Evolutionary conservation across 2,113 vertebrate species (phyloP), one percentile per base, ranked within the genome.

Genomic region (Vulpes vulpes): DNA sequence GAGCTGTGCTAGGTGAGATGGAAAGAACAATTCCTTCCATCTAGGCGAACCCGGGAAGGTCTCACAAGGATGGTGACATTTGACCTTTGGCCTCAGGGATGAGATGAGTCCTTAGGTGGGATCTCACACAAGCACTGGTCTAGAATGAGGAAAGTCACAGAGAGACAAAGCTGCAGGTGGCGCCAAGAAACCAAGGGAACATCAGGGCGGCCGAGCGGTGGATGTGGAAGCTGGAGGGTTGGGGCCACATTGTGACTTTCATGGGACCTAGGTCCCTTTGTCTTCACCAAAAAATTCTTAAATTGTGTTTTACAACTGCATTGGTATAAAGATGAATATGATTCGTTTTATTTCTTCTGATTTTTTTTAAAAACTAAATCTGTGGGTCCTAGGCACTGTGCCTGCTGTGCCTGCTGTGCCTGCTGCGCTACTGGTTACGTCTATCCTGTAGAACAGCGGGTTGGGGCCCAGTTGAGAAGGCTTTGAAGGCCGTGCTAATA

Each of bases 351-450:
- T 83, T 51, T 82, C 35, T 78, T 80, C 27, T 35, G 49, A 62
- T 88, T 81, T 93, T 93, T 89, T 38, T 88, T 82, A 43, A 16
- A 95, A 78, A 64, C 17, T 2, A 64, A 96, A 91, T 65, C 78
- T 64, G 38, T 19, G 22, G 51, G 60, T 30, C 74, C 27, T 19
- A 5, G 17, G 12, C 15, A 49, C 85, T 92, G 5, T 53, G 8
- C 14, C 76, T 25, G 35, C 35, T 35, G 35, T 35, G 35, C 35
- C 35, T 35, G 3, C 38, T 67, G 16, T 27, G 25, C 55, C 79
- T 43, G 43, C 43, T 43, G 43, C 7, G 43, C 43, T 81, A 10
- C 43, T 23, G 20, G 67, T 23, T 67, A 27, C 12, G 57, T 64
- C 80, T 3, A 19, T 19, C 32, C 65, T n/a, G 0, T 49, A 9